Evolutionary conservation across 2,888 invertebrate genomes (phyloP), one percentile per base, ranked within the genome.

Genomic region (Agriotes lineatus): DNA sequence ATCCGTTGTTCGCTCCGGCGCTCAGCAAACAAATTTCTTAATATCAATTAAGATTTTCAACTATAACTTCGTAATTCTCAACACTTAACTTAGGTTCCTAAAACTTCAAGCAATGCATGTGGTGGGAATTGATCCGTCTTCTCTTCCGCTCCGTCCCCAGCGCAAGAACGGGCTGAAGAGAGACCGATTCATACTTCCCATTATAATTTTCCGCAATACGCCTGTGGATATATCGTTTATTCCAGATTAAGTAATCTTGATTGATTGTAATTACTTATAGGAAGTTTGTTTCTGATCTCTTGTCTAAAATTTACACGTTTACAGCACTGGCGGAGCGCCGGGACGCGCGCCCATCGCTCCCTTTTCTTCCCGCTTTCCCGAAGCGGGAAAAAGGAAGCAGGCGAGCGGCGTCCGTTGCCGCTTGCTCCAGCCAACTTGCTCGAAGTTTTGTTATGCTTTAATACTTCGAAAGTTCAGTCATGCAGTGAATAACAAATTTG

Each of bases 261-360:
- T 83, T 83, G 83, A 83, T 83, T 82, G 82, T 83, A 83, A 83
- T 83, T 83, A 82, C 81, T 78, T 82, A 80, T 79, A 81, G 81
- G 81, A 82, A 82, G 82, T 82, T 83, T 83, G 82, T 82, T 82
- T 81, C 81, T 82, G 83, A 83, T 82, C 74, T 80, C 81, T 78
- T 80, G 82, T 79, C 80, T 79, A 78, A 81, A 82, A 81, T 81
- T 78, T 80, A 79, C 81, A 82, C 80, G 82, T 82, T 82, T 67
- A 67, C 61, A 66, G 63, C 68, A 64, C 59, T 63, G 50, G 30
- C 52, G 16, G 57, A 20, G n/a, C n/a, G 56, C 22, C 20, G 50
- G 50, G 59, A 60, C 67, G 67, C 60, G 14, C 18, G 19, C 4
- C 14, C 39, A 20, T 22, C 37, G 16, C 18, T 54, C 68, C 56